Percentiles rank a stretch among this genome's conserved stretches.
phyloP scores from a whole-genome alignment of 2,888 invertebrate genomes.

The Parochlus steinenii region DNA sequence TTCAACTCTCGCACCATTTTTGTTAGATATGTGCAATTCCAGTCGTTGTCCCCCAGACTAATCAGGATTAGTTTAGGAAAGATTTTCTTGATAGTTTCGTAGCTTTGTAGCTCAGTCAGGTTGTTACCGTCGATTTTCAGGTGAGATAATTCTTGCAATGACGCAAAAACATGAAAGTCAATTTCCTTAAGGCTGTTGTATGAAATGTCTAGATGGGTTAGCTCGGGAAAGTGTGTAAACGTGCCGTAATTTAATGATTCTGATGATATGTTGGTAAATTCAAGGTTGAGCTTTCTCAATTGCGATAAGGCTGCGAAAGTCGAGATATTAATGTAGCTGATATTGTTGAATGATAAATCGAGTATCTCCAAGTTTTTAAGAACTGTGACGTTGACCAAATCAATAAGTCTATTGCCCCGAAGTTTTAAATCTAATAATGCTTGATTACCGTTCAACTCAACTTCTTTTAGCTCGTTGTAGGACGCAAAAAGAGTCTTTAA shows the following conservation, averaged over 20 bases:
- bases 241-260: conserved; percentile 11
- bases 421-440: conserved; percentile 6
- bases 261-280: conserved; percentile 6
- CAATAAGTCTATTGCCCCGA: conserved; percentile 2
- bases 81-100: conserved; percentile 5
- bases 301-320: conserved; percentile 8
- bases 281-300: conserved; percentile 6
- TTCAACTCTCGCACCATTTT: conserved; percentile 9
- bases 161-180: conserved; percentile 11
- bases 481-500: conserved; percentile 7
- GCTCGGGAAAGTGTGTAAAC: conserved; percentile 12
- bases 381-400: conserved; percentile 5
- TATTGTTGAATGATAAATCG: conserved; percentile 8
- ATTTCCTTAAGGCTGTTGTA: conserved; percentile 11
- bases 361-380: conserved; percentile 4
- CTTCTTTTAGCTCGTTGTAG: conserved; percentile 4
- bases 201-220: conserved; percentile 11
- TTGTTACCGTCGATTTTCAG: conserved; percentile 13
- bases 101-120: conserved; percentile 10
- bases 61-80: conserved; percentile 12
- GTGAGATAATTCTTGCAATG: conserved; percentile 6
- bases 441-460: conserved; percentile 6
- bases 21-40: conserved; percentile 12
- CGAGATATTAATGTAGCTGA: conserved; percentile 4
- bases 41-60: conserved; percentile 12